Evolutionary conservation across 2,888 invertebrate genomes (phyloP).

Genomic region (Adelognathus sp.): DNA sequence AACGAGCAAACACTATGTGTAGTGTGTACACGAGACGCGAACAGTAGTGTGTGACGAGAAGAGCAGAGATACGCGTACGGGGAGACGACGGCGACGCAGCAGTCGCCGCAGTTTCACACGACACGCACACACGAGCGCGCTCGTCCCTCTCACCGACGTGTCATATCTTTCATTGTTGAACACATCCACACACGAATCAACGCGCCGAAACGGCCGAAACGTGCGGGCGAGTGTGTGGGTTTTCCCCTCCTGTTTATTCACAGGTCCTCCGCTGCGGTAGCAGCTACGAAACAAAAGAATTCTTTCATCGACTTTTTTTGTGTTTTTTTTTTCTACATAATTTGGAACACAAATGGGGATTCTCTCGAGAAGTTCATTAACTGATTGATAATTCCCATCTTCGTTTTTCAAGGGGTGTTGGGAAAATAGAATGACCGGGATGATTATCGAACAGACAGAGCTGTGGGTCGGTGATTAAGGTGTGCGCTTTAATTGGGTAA

Average conservation of each 20-base stretch:
- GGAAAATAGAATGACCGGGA: too few relatives aligned
- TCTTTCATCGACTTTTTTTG: too few relatives aligned
- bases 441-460: too few relatives aligned
- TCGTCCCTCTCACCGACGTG: background rate
- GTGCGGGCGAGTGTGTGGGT: background rate
- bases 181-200: background rate
- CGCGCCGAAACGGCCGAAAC: background rate
- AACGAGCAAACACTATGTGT: background rate
- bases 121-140: background rate
- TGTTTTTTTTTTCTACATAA: too few relatives aligned
- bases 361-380: too few relatives aligned
- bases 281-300: background rate
- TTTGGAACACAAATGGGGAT: too few relatives aligned
- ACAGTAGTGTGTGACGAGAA: background rate
- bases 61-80: background rate
- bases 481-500: too few relatives aligned
- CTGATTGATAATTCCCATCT: too few relatives aligned
- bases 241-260: too few relatives aligned
- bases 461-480: too few relatives aligned
- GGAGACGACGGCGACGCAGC: background rate
- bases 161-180: background rate
- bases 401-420: too few relatives aligned
- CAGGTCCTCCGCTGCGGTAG: background rate
- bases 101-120: constrained; percentile 8
- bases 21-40: too few relatives aligned